phyloP scores from a whole-genome alignment of 2,888 invertebrate genomes.

The Aphodius sticticus region DNA sequence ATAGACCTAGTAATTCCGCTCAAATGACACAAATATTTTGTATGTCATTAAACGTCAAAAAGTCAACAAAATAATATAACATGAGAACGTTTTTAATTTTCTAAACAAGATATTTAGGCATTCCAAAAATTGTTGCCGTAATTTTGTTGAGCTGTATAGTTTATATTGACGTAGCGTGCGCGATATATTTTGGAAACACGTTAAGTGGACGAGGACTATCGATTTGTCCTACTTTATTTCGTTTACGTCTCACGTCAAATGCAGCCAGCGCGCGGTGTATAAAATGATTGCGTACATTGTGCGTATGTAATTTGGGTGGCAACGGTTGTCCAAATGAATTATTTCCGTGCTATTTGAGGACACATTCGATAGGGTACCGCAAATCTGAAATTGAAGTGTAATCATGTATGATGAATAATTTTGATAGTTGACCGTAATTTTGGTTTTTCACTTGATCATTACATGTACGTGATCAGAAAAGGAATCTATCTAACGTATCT shows the following conservation, averaged over 20 bases:
- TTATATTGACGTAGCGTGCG: neutral
- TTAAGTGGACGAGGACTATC: neutral
- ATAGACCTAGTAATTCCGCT: too few species aligned
- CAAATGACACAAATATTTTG: too few species aligned
- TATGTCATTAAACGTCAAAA: too few species aligned
- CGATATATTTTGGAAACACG: neutral
- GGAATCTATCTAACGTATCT: too few species aligned
- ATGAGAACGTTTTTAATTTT: too few species aligned
- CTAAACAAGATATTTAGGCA: too few species aligned
- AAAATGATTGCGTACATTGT: neutral
- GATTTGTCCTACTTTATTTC: neutral
- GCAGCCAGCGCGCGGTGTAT: neutral
- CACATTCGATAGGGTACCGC: neutral
- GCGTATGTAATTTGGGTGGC: neutral
- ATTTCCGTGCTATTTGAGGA: neutral
- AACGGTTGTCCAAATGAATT: neutral
- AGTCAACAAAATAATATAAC: too few species aligned
- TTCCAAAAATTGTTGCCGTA: neutral
- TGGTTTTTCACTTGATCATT: neutral
- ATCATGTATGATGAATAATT: neutral
- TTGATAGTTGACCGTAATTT: neutral
- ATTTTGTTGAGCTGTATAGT: neutral
- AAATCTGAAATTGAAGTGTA: slow-evolving; percentile 4
- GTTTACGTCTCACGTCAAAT: neutral
- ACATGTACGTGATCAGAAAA: neutral